Base-by-base conservation (phyloP, 2,888 invertebrate species). In the Tachystola acroxantha region DNA sequence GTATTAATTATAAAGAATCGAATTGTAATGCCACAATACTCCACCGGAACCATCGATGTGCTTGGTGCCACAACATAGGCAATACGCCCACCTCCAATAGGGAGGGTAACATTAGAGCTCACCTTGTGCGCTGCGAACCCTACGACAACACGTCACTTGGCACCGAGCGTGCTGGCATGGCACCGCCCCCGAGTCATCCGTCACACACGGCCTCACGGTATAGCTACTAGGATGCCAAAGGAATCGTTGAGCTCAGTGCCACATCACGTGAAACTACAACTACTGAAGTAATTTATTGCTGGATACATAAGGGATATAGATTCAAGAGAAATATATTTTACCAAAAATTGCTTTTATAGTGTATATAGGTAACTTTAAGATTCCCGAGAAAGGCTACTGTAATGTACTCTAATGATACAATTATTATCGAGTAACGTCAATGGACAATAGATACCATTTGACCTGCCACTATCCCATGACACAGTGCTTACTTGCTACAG, bases 51-150 rank as follows among this genome's bases (percentile, higher is more conserved):
- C 70, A 68, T 61, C 73, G 70, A 72, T 74, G 81, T 85, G 84
- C 82, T 82, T 80, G 81, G 79, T 79, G 84, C 84, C 84, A 75
- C 75, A 71, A 77, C 57, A 71, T 81, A 79, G 85, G 85, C 85
- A 84, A 86, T 77, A 85, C 82, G 85, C 85, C 85, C 85, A 84
- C 84, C 85, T 84, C 85, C 86, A 86, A 86, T 85, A 86, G 84
- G 82, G 86, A 84, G 84, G 79, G 76, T 80, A 78, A 80, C 78
- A 79, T 78, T 66, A 81, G 82, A 82, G 84, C 82, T 82, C 85
- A 77, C 84, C 81, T 85, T 86, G 86, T 86, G 86, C 86, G 86
- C 80, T 84, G 84, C 85, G 78, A 80, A 80, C 81, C 80, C 82
- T 81, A 82, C 77, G 44, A 58, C 62, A 73, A 63, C 69, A 57